Conservation (phyloP, 30 jellyfish, hydroid and myxozoan species). For the Pseudorhiza aurosa region DNA sequence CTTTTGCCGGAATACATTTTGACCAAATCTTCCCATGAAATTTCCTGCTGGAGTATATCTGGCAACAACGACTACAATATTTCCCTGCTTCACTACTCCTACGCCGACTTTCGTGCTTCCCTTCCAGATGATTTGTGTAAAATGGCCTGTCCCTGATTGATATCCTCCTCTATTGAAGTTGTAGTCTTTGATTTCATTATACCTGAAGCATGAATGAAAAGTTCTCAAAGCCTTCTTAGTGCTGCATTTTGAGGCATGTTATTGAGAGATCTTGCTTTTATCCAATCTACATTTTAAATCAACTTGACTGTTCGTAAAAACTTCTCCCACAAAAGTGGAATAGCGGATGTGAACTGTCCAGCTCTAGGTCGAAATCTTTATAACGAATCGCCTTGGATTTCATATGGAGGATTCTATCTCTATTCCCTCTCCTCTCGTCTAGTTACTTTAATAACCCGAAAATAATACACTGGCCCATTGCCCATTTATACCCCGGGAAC, state of each 20-base stretch:
- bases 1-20: slow-evolving; percentile 56
- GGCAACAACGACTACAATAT: slow-evolving; percentile 69
- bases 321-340: no score
- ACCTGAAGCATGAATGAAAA: slow-evolving; percentile 32
- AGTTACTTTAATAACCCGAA: no score
- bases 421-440: no score
- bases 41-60: slow-evolving; percentile 80
- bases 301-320: no score
- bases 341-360: no score
- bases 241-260: no score
- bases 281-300: not conserved
- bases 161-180: slow-evolving; percentile 57
- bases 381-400: no score
- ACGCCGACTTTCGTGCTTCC: slow-evolving; percentile 73
- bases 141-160: slow-evolving; percentile 69
- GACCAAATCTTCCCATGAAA: slow-evolving; percentile 35
- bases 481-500: no score
- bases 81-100: slow-evolving; percentile 57
- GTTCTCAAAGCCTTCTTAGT: not conserved
- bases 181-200: slow-evolving; percentile 56
- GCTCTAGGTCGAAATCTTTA: no score
- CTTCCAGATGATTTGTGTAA: slow-evolving; percentile 84
- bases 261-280: not conserved
- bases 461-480: no score
- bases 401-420: no score